Conservation (phyloP, 2,888 invertebrate genomes). For the Dascillus cervinus region DNA sequence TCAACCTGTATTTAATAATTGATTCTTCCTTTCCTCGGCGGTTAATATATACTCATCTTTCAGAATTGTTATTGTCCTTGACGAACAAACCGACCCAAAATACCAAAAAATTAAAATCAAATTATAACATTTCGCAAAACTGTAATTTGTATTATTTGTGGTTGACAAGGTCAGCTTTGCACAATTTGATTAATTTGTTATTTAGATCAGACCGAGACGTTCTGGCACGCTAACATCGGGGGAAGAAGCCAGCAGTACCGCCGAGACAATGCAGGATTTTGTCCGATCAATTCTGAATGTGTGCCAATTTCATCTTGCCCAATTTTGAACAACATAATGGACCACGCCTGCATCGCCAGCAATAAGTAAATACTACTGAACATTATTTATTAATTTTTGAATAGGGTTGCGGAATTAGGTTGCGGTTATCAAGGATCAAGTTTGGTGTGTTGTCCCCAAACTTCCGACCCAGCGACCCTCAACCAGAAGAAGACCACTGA, state of each 20-base stretch:
- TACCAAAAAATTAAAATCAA: too few relatives aligned
- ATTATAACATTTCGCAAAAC: too few relatives aligned
- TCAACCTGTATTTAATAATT: too few relatives aligned
- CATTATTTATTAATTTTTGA: not conserved
- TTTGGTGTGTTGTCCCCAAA: constrained; percentile 54
- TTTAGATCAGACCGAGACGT: too few relatives aligned
- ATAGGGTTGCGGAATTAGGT: constrained; percentile 48
- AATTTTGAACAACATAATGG: constrained; percentile 49
- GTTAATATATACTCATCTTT: too few relatives aligned
- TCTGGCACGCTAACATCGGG: too few relatives aligned
- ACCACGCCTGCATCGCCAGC: constrained; percentile 52
- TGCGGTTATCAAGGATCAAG: constrained; percentile 51
- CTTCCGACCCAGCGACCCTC: constrained; percentile 33
- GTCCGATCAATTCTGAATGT: constrained; percentile 40
- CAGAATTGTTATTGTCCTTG: too few relatives aligned
- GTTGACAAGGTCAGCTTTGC: too few relatives aligned
- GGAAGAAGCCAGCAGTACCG: constrained; percentile 6
- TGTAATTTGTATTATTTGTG: too few relatives aligned
- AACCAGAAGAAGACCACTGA: constrained; percentile 13
- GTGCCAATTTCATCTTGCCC: constrained; percentile 52
- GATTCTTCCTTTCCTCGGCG: too few relatives aligned
- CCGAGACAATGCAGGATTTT: constrained; percentile 25
- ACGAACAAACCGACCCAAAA: too few relatives aligned
- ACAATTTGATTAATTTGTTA: too few relatives aligned
- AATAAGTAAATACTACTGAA: constrained; percentile 43